These are phyloP conservation scores for Falco columbarius DNA, from an alignment of 2,797 vertebrate genomes.

Conservation along the genomic window DNA sequence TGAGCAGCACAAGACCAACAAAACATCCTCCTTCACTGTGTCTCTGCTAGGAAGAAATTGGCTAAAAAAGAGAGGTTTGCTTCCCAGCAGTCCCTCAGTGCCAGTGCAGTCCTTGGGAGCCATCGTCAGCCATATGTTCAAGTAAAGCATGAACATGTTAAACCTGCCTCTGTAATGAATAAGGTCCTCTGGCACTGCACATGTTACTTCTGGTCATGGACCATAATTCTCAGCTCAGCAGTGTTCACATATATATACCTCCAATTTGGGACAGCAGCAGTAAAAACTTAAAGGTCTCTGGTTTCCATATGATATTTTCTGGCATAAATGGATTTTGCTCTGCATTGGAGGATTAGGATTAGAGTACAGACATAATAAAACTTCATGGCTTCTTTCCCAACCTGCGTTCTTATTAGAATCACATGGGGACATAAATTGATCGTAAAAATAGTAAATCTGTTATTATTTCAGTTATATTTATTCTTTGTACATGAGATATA, in stretches of 20 bases:
- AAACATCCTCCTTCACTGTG: not conserved
- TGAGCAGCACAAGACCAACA: not conserved
- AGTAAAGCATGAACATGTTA: not conserved
- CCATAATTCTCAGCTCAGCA: slow-evolving; percentile 14
- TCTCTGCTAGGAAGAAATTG: not conserved
- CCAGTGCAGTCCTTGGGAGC: not conserved
- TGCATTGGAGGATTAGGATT: slow-evolving; percentile 36
- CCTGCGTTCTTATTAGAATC: slow-evolving; percentile 33
- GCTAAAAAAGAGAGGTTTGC: not conserved
- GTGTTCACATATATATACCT: not conserved
- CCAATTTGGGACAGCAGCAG: slow-evolving; percentile 2
- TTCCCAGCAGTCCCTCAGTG: not conserved
- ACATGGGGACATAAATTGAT: slow-evolving; percentile 2
- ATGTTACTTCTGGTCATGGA: slow-evolving; percentile 24
- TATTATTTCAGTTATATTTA: slow-evolving; percentile 36
- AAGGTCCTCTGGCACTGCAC: not conserved
- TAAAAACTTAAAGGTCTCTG: slow-evolving; percentile 37
- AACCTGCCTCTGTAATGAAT: not conserved
- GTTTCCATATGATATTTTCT: slow-evolving; percentile 31
- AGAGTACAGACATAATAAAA: slow-evolving; percentile 36
- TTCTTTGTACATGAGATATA: not conserved
- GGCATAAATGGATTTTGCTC: not conserved
- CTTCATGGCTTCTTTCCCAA: slow-evolving; percentile 31
- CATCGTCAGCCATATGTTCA: not conserved
- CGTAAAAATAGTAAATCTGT: slow-evolving; percentile 34